Evolutionary conservation across 2,888 invertebrate species (phyloP), one percentile per base, ranked within the genome.

Genomic region (Caenorhabditis uteleia): DNA sequence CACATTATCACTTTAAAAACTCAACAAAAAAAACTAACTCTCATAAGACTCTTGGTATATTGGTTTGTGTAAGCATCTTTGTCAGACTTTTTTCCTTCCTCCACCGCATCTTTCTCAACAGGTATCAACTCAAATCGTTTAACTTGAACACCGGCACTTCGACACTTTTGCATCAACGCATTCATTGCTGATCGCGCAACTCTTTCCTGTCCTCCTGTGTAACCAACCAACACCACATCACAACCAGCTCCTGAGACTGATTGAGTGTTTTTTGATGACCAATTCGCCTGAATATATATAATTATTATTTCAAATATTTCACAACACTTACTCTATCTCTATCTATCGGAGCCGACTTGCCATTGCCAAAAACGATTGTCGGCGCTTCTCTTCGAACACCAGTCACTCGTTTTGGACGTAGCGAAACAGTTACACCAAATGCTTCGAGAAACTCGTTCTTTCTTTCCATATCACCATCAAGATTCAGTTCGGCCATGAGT

Each of bases 401-500:
- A 23, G 4, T 16, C 20, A 46, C 33, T 34, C 23, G 31, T 20
- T 46, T 46, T 18, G 46, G 33, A 3, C 14, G 16, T 25, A 14
- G 14, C 3, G 46, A 31, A 8, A 46, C 31, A n/a, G 25, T 29
- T 2, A 46, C 46, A 5, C 46, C 46, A 29, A 46, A 46, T 20
- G 33, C n/a, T 46, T 20, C n/a, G 20, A 46, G 14, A 16, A 43
- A 23, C 16, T 43, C 42, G 18, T 43, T 43, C 16, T 23, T 25
- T 43, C 16, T 27, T n/a, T n/a, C n/a, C 18, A 16, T 27, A 21
- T 27, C 42, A 16, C 12, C 25, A 16, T 43, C 27, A 26, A 43
- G 27, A 54, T 60, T 54, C 33, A 60, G 40, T 36, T 42, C 42
- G 4, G 29, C n/a, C 46, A 60, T 47, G 8, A 48, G 20, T 14